Evolutionary conservation across 1,140 invertebrate genomes (phyloP), one percentile per base, ranked within the genome.

Genomic region (Drosophila seguyi): DNA sequence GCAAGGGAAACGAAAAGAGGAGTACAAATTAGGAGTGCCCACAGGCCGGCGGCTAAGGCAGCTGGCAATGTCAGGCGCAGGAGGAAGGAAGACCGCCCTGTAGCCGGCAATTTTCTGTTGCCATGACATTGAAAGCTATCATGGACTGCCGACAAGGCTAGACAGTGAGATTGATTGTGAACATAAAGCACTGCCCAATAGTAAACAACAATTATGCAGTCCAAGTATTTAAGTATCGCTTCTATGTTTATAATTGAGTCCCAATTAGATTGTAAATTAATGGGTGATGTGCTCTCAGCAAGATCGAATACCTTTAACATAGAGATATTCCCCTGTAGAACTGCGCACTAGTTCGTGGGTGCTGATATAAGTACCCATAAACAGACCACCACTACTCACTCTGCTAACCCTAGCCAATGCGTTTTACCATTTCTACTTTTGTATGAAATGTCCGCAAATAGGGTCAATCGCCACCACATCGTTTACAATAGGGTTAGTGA

Each of bases 121-220:
- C 52, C 38, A 39, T 82, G 68, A 77, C 79, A 83, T 80, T 88
- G 74, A 81, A 75, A 82, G 65, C 44, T 63, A 27, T 42, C 18
- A 41, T 7, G 8, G 3, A 4, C 25, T 11, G 20, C 18, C n/a
- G 29, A 11, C 29, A n/a, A 31, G 38, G n/a, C 59, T 8, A 25
- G 38, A 60, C 20, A 16, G 22, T 11, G 16, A 25, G 69, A 63
- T 63, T 31, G 20, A 60, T 60, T 41, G 31, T 31, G 4, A 7
- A 39, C n/a, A 29, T n/a, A 22, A 10, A 41, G n/a, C n/a, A 53
- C 22, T 41, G 18, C 2, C 11, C 10, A 36, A 4, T 22, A 14
- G 27, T n/a, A 1, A 8, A 2, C 6, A 11, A 4, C 11, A 10
- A 13, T 29, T 31, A 18, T 18, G 25, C 7, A 25, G 20, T 6